phyloP scores from a whole-genome alignment of 2,113 vertebrate genomes.

The Sapajus apella region DNA sequence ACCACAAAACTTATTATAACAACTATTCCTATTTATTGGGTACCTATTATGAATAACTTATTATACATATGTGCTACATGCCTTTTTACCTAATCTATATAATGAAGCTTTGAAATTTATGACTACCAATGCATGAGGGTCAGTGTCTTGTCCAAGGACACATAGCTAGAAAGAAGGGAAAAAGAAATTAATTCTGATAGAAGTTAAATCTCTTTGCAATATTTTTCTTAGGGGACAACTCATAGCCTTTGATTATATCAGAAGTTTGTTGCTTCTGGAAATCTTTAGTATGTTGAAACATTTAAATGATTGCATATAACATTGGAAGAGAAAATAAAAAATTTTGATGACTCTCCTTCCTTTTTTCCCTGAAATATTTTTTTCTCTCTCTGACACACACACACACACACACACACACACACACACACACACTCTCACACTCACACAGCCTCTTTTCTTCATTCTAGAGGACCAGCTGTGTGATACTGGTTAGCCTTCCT shows the following conservation, averaged over 20 bases:
- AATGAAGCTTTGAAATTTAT: not conserved
- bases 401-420: not conserved
- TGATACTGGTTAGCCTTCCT: not conserved
- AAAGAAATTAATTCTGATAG: not conserved
- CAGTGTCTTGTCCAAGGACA: not conserved
- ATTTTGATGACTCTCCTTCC: not conserved
- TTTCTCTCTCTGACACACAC: not conserved
- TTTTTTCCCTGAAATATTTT: not conserved
- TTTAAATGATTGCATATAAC: not conserved
- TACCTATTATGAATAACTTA: not conserved
- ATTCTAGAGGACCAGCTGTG: not conserved
- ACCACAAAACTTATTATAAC: not conserved
- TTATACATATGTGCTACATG: not conserved
- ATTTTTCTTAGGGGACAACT: not conserved
- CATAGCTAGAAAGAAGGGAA: not conserved
- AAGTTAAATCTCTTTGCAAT: not conserved
- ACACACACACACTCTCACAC: too few relatives aligned
- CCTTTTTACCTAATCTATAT: not conserved
- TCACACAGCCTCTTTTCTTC: not conserved
- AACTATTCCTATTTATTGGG: not conserved
- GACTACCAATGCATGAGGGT: not conserved
- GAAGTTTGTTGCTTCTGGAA: slow-evolving; percentile 6
- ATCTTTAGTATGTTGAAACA: not conserved
- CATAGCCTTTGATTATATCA: not conserved
- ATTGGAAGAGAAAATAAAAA: not conserved